These are phyloP conservation scores for Rhopalosiphum nymphaeae DNA, from an alignment of 2,888 invertebrate species.

Conservation along the genomic window DNA sequence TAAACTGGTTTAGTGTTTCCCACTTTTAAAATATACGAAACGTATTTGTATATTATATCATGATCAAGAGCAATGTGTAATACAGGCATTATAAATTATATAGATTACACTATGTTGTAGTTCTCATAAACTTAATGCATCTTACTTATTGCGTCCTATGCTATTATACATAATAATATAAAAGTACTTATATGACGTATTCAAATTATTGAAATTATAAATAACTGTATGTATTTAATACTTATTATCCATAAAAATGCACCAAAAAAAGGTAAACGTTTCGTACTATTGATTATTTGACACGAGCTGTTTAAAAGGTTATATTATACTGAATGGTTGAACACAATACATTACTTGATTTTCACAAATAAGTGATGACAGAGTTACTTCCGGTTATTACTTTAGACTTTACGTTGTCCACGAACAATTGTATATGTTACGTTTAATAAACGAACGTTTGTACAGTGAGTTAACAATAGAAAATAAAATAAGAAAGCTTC, in stretches of 20 bases:
- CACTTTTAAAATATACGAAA: too few relatives aligned
- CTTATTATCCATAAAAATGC: background rate
- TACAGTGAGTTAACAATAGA: conserved; percentile 11
- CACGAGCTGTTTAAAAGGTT: background rate
- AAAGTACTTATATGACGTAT: background rate
- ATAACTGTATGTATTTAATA: background rate
- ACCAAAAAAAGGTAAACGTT: background rate
- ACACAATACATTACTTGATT: background rate
- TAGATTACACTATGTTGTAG: too few relatives aligned
- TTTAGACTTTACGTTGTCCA: background rate
- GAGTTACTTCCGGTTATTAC: conserved; percentile 9
- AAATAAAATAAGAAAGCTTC: background rate
- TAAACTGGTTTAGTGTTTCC: background rate
- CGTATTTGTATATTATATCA: background rate
- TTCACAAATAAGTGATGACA: background rate
- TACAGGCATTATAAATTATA: too few relatives aligned
- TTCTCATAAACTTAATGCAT: too few relatives aligned
- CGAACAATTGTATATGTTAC: background rate
- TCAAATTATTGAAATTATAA: background rate
- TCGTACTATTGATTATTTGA: background rate
- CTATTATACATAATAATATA: background rate
- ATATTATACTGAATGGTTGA: background rate
- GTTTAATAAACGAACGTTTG: background rate
- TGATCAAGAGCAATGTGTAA: background rate
- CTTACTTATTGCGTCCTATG: too few relatives aligned